Conservation (phyloP, 35 echinoderm and acorn worm genomes). For the Ophiothrix spiculata region DNA sequence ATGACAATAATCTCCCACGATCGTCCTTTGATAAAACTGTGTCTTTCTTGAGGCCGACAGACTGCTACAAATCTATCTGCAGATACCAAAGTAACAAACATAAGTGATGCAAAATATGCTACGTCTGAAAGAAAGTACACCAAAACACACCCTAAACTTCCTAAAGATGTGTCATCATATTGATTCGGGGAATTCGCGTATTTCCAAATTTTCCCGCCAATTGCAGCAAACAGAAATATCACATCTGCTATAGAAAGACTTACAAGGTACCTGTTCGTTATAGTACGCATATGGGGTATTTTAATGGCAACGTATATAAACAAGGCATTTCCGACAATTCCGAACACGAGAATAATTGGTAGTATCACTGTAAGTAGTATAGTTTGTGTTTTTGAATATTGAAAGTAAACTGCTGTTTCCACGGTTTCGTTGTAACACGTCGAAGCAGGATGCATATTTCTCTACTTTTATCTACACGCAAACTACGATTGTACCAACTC, state of each 20-base stretch:
- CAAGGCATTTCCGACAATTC: constrained; percentile 14
- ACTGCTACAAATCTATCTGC: constrained; percentile 58
- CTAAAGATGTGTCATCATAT: constrained; percentile 44
- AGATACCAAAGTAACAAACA: constrained; percentile 55
- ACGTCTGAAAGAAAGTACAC: constrained; percentile 23
- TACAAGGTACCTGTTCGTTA: constrained; percentile 63
- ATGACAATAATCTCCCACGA: background rate
- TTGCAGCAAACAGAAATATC: constrained; percentile 47
- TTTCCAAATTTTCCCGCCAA: constrained; percentile 58
- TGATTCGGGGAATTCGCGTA: constrained; percentile 6
- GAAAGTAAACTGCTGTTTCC: background rate
- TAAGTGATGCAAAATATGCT: constrained; percentile 61
- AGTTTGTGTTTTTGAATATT: background rate
- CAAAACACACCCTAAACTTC: constrained; percentile 29
- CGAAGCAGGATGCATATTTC: no score
- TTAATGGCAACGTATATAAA: constrained; percentile 55
- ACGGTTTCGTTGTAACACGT: no score
- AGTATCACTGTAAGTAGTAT: background rate
- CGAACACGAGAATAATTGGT: background rate
- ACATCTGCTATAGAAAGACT: constrained; percentile 75
- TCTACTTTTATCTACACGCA: no score
- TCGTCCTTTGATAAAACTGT: background rate
- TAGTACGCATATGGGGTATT: constrained; percentile 62
- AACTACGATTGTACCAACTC: no score
- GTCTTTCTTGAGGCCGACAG: constrained; percentile 32